phyloP scores from a whole-genome alignment of 2,113 vertebrate species.

The Sylvilagus bachmani region DNA sequence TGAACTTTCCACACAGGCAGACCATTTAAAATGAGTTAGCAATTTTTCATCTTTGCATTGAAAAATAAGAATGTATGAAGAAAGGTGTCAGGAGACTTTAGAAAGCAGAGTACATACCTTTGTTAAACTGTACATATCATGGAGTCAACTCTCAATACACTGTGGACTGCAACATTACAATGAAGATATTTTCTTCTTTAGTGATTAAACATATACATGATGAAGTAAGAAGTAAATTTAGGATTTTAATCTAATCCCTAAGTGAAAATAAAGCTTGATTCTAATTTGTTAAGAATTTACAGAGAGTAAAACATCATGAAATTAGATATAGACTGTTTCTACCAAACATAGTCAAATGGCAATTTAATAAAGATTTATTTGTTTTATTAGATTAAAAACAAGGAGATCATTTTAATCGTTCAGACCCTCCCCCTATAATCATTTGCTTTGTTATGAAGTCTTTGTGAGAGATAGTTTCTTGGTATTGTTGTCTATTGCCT shows the following conservation, averaged over 20 bases:
- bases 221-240: constrained; percentile 37
- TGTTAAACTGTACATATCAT: background rate
- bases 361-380: constrained; percentile 16
- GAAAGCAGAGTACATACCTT: constrained; percentile 24
- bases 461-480: background rate
- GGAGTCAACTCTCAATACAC: background rate
- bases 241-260: background rate
- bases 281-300: constrained; percentile 54
- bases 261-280: constrained; percentile 29
- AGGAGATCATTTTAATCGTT: constrained; percentile 4
- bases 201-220: constrained; percentile 10
- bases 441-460: background rate
- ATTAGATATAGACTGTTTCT: constrained; percentile 6
- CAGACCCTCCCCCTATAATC: background rate
- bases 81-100: background rate
- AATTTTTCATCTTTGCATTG: constrained; percentile 7
- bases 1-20: constrained; percentile 64
- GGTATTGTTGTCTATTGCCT: background rate
- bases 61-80: constrained; percentile 20
- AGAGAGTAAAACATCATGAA: constrained; percentile 24
- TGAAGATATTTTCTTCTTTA: constrained; percentile 25
- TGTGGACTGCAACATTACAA: constrained; percentile 9
- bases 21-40: background rate
- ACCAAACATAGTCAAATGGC: background rate
- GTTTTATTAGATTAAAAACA: constrained; percentile 46